Base-by-base conservation (phyloP, 2,113 vertebrate genomes). In the Setophaga coronata region DNA sequence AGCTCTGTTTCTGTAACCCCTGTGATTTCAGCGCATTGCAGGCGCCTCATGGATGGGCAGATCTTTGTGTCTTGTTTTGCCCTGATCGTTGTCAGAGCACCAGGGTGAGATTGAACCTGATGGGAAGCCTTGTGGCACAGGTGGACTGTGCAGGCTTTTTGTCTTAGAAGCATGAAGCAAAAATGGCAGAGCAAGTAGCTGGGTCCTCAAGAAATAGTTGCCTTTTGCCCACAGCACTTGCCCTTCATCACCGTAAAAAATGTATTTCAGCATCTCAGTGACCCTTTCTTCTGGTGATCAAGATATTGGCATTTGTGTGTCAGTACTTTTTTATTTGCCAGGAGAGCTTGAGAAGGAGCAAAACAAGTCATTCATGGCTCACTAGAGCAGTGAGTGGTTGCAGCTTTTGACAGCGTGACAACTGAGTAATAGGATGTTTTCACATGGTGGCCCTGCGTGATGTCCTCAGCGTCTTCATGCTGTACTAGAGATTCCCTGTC, bases 321-420 rank as follows among this genome's bases (percentile, higher is more conserved):
- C 33, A 47, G 45, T 62, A n/a, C 54, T 93, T 64, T 73, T 85
- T 0, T 51, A 23, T 87, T 60, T 94, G 18, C 62, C 42, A 51
- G 33, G 24, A 80, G 47, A 72, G 36, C 29, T 43, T 58, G 48
- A 34, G 47, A n/a, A 77, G 51, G 58, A 91, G 51, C 48, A 82
- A 76, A 90, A 7, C 28, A 69, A 92, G 82, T 80, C 10, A 67
- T 82, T 90, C 65, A 69, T 80, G 74, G 92, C 94, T 93, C 94
- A 82, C 88, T 90, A 61, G 94, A 94, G 88, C 74, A 82, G 70
- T 53, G 74, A 92, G 50, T 28, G 36, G 48, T 79, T 64, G 78
- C 43, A 62, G 85, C 57, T 76, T 87, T 64, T 93, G 85, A 85
- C 85, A 94, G 61, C 0, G 0, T 90, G 90, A 80, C 90, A 85